phyloP scores from a whole-genome alignment of 2,113 vertebrate species.

The Melanerpes aurifrons region DNA sequence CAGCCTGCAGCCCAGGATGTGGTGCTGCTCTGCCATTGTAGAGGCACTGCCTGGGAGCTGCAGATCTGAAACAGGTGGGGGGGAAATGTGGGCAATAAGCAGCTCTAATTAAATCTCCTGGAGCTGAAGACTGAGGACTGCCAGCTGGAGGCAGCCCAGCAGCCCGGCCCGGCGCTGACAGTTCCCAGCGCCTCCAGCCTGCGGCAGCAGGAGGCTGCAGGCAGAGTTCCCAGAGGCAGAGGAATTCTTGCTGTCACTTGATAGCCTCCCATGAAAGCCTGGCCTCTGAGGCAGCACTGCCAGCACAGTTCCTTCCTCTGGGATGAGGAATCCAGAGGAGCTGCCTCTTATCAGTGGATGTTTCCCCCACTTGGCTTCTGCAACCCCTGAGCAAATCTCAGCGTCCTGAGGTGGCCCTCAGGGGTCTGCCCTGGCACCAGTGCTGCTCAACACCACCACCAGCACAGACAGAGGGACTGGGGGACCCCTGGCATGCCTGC shows the following conservation, averaged over 20 bases:
- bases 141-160: conserved; percentile 24
- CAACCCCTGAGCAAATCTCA: neutral
- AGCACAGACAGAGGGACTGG: no score
- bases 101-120: conserved; percentile 63
- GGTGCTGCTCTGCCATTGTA: conserved; percentile 21
- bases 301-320: conserved; percentile 45
- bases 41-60: conserved; percentile 46
- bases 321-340: neutral
- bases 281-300: conserved; percentile 35
- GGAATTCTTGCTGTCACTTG: conserved; percentile 51
- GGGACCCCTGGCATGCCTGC: no score
- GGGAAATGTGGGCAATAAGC: conserved; percentile 36
- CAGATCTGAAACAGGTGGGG: conserved; percentile 68
- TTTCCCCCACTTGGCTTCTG: neutral
- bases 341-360: neutral
- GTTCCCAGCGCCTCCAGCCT: conserved; percentile 40
- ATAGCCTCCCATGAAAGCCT: conserved; percentile 49
- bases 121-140: conserved; percentile 53
- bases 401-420: neutral
- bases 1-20: no score
- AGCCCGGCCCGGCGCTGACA: neutral
- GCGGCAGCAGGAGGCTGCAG: conserved; percentile 22
- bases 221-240: conserved; percentile 45
- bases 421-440: neutral
- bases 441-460: no score